Percentiles rank a stretch among this genome's conserved stretches.
These are phyloP conservation scores for Nicator chloris DNA, from an alignment of 2,113 vertebrate genomes.

Conservation along the genomic window DNA sequence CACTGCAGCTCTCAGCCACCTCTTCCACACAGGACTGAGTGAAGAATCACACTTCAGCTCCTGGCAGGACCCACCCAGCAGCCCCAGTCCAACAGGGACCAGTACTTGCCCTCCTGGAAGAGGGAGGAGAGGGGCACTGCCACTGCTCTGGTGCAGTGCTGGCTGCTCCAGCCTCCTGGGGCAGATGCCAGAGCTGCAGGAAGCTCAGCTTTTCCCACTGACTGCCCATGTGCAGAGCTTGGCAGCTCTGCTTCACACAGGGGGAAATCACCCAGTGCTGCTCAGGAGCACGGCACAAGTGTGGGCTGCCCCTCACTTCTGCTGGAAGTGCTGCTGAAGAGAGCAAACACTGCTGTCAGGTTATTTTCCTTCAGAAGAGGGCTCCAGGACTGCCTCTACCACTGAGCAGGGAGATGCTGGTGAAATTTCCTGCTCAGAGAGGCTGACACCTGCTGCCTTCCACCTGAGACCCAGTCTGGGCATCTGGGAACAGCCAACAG, in stretches of 20 bases:
- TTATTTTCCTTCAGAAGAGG: neutral
- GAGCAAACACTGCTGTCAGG: neutral
- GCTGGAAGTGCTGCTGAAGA: neutral
- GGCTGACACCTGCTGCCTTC: neutral
- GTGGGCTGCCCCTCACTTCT: neutral
- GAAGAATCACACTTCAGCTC: neutral
- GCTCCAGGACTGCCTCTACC: neutral
- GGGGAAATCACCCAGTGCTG: neutral
- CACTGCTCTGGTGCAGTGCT: no score
- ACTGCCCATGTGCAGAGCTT: fast-evolving
- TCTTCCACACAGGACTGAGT: neutral
- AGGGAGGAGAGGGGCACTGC: neutral
- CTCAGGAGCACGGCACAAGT: fast-evolving
- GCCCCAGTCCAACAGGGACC: no score
- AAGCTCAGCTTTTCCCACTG: neutral
- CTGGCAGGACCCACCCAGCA: neutral
- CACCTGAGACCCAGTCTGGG: neutral
- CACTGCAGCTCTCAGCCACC: neutral
- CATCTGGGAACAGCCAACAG: neutral
- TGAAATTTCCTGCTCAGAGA: neutral
- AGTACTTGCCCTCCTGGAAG: neutral
- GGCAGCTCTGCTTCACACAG: neutral
- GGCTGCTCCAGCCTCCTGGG: neutral
- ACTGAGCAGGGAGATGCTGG: fast-evolving
- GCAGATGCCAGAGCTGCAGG: neutral